Evolutionary conservation across 2,797 vertebrate genomes (phyloP), one percentile per base, ranked within the genome.

Genomic region (Oophaga sylvatica): DNA sequence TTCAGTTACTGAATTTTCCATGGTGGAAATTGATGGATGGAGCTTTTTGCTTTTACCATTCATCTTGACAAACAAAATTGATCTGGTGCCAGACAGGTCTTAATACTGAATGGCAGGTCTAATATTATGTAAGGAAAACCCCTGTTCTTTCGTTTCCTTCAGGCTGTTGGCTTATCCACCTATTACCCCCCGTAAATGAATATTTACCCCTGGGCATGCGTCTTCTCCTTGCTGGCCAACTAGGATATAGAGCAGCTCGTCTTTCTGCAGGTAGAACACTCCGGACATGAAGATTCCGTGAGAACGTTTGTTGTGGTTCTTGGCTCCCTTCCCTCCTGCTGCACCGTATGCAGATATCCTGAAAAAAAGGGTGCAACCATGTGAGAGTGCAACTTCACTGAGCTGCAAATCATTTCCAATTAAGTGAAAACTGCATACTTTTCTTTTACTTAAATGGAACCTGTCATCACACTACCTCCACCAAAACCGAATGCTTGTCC

Each of bases 341-440:
- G 97, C 97, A 81, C 97, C 96, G 6, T 97, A 98, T 2, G 96
- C 97, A 22, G 97, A 97, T 92, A 98, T 96, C 93, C 97, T 98
- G 92, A 29, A 92, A 89, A 90, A 20, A 76, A 22, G 7, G 67
- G 17, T 17, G 22, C 16, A 56, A 59, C 26, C 13, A 65, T 65
- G 26, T 17, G 19, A 80, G 29, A 22, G 0, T 59, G 35, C 41
- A 26, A 65, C n/a, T 29, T 15, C n/a, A 29, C 10, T 68, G 13
- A 68, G 26, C 65, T 26, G 2, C 11, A 68, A 68, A 26, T 29
- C 3, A 41, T 41, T 41, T 41, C 35, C 35, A 41, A 41, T 41
- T 41, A 41, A 41, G 35, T 41, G 3, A 41, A 41, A 41, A 41
- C 35, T 4, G 35, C 35, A 41, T 41, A 3, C 3, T 41, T 41